Evolutionary conservation across 2,113 vertebrate species (phyloP), one percentile per base, ranked within the genome.

Genomic region (Uria aalge): DNA sequence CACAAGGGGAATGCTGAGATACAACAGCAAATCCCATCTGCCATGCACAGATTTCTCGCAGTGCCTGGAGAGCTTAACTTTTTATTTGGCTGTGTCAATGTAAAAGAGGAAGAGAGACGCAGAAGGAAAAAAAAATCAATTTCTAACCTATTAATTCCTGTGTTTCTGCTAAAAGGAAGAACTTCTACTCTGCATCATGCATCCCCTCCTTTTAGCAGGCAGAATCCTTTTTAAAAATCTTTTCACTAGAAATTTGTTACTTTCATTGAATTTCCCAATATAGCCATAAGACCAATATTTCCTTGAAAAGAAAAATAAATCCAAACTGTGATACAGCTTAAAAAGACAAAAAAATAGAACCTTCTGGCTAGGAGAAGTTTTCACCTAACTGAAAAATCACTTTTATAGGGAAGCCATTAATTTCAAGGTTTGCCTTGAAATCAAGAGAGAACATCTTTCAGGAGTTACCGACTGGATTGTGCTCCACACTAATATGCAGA

Each of bases 1-100:
- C 64, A 66, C 2, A 1, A 82, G n/a, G 66, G 80, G 77, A 96
- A 93, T 94, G 72, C 63, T 90, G 75, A 93, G 76, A 91, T 87
- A 84, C 45, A 89, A 85, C 5, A 84, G 83, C 56, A 94, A 96
- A 89, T 78, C 64, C 75, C 85, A 94, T 72, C 83, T 87, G 80
- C 69, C 69, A 67, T 36, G 41, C 71, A 76, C 19, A 90, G 63
- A 92, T 90, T 87, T 90, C 72, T 86, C 69, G 56, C 92, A 95
- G 67, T 59, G 84, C 91, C 74, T 86, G 40, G 22, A 67, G 38
- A 93, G 22, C 24, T 96, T 92, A 96, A 96, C 77, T 53, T 93
- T 86, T 86, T 76, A 34, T 60, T 71, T 93, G 72, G 59, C 57
- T 80, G 2, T 47, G 16, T 59, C 47, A 59, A 5, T n/a, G 41